Percentiles rank a stretch among this genome's conserved stretches.
phyloP scores from a whole-genome alignment of 2,797 vertebrate species.

The Enteromius anoplus region DNA sequence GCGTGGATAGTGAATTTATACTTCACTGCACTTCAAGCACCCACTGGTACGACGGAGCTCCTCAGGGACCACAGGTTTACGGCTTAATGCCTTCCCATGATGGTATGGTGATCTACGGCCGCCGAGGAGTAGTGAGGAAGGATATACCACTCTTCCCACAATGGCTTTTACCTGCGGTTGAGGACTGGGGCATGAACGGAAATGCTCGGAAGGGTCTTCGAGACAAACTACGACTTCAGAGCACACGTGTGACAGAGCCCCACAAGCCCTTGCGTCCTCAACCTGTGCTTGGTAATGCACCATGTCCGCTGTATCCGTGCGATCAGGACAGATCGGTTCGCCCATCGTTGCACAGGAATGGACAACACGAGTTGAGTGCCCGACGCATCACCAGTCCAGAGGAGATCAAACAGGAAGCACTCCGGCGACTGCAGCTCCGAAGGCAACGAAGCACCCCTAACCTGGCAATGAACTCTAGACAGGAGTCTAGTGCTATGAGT shows the following conservation, averaged over 20 bases:
- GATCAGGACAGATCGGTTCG: slow-evolving; percentile 5
- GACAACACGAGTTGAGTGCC: slow-evolving; percentile 64
- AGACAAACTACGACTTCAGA: slow-evolving; percentile 86
- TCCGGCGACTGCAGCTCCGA: slow-evolving; percentile 80
- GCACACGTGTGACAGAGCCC: slow-evolving; percentile 77
- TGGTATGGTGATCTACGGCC: slow-evolving; percentile 71
- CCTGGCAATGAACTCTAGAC: slow-evolving; percentile 70
- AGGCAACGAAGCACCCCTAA: slow-evolving; percentile 86
- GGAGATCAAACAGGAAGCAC: slow-evolving; percentile 86
- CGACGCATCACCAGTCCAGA: slow-evolving; percentile 77
- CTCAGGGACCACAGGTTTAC: slow-evolving; percentile 69
- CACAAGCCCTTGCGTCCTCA: slow-evolving; percentile 79
- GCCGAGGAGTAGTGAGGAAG: slow-evolving; percentile 68
- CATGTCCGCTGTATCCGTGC: background rate
- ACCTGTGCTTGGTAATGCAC: slow-evolving; percentile 55
- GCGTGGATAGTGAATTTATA: slow-evolving; percentile 82
- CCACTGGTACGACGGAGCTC: slow-evolving; percentile 79
- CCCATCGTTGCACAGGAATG: slow-evolving; percentile 40
- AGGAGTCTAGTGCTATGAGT: slow-evolving; percentile 64
- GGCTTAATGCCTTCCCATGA: slow-evolving; percentile 69
- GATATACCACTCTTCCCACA: slow-evolving; percentile 81
- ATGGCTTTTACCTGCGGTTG: slow-evolving; percentile 78
- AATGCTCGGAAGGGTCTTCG: slow-evolving; percentile 81
- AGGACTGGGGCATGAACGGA: slow-evolving; percentile 72
- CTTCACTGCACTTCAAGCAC: slow-evolving; percentile 79